Base-by-base conservation (phyloP, 1,140 invertebrate species). In the Achroia grisella region DNA sequence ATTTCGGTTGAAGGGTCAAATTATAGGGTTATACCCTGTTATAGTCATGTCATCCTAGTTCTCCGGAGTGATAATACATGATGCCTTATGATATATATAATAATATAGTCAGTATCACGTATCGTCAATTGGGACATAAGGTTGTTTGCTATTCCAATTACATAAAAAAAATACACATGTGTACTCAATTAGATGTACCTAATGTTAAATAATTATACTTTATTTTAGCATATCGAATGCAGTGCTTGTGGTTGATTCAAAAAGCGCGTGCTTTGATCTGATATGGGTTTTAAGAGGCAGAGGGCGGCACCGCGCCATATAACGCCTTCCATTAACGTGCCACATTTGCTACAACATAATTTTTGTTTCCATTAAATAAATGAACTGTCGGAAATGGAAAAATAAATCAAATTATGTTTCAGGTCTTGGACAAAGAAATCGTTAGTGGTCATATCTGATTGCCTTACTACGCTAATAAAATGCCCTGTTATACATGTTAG, bases 261-360 rank as follows among this genome's bases (percentile, higher is more conserved):
- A 66, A 62, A 66, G 62, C 62, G 62, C 60, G 62, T 70, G 66
- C 48, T 48, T 45, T 10, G 17, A 62, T 66, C 60, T 42, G 66
- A 70, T 70, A 70, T 30, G 44, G 11, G 13, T 44, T 61, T 58
- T 62, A 55, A 63, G 56, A 52, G 54, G 32, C 62, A 52, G 32
- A 39, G 59, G 56, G 58, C 62, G 37, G 11, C 10, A 28, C 13
- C 23, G 32, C 15, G 33, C 31, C 51, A 59, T 40, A 52, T 48
- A 43, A 44, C 51, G 50, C 52, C 46, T 47, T 52, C 55, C 50
- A 58, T 62, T 62, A 61, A 51, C 51, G 31, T 43, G 39, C 40
- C 47, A 52, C 52, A 63, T 56, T 56, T 62, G 37, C 57, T 63
- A 66, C 66, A 70, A 70, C 66, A 66, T 66, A 57, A 70, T 70